Conservation (phyloP, 2,888 invertebrate genomes). For the Siphlonurus alternatus region DNA sequence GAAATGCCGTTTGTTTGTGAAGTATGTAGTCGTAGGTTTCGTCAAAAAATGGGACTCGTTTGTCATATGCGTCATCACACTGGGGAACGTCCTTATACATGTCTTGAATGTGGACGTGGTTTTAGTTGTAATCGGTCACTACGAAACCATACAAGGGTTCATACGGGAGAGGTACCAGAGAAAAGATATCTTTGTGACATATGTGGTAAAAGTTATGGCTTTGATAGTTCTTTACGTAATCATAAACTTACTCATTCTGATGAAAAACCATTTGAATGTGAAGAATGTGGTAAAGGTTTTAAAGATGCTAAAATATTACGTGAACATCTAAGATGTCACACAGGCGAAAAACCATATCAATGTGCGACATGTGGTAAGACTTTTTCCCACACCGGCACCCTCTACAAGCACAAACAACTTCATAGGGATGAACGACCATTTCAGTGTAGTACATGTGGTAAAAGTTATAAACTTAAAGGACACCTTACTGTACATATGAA, state of each 20-base stretch:
- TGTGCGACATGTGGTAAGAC: not conserved
- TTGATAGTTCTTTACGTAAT: not conserved
- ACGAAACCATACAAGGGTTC: not conserved
- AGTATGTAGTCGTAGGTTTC: not conserved
- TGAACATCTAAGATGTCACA: constrained; percentile 2
- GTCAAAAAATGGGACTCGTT: not conserved
- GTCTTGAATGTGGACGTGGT: not conserved
- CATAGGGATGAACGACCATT: not conserved
- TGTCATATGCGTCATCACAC: not conserved
- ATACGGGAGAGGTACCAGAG: not conserved
- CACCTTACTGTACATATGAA: constrained; percentile 1
- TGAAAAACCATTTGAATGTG: not conserved
- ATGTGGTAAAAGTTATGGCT: constrained; percentile 2
- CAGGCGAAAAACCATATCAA: not conserved
- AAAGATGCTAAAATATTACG: constrained; percentile 1
- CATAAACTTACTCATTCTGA: not conserved
- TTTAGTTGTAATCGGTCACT: constrained; percentile 1
- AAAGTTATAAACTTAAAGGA: constrained; percentile 1
- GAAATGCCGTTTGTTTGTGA: not conserved
- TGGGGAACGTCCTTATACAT: not conserved
- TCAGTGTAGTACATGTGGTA: not conserved
- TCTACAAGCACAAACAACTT: not conserved
- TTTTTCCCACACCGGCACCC: constrained; percentile 1
- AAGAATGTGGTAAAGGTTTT: not conserved
- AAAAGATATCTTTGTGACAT: not conserved